phyloP scores from a whole-genome alignment of 2,113 vertebrate genomes.

The Meleagris gallopavo region DNA sequence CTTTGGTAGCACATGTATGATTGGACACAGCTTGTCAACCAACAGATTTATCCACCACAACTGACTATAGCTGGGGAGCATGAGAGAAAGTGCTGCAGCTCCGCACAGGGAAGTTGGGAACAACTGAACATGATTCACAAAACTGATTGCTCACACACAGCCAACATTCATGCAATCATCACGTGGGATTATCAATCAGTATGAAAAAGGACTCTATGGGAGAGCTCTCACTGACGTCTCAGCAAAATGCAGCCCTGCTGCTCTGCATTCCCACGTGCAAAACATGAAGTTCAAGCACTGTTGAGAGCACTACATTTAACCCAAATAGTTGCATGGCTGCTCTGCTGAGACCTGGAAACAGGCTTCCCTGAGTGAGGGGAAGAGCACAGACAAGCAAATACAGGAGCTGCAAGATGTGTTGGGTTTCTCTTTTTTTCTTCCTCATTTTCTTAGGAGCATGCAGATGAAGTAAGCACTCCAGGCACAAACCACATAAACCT shows the following conservation, averaged over 20 bases:
- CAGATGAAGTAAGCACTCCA: slow-evolving; percentile 45
- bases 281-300: background rate
- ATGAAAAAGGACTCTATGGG: background rate
- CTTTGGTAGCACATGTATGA: background rate
- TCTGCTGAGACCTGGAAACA: background rate
- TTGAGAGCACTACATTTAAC: background rate
- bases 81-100: background rate
- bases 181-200: background rate
- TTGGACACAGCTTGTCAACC: background rate
- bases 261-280: background rate
- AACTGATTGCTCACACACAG: background rate
- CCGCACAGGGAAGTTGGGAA: background rate
- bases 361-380: background rate
- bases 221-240: background rate
- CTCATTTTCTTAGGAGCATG: slow-evolving; percentile 32
- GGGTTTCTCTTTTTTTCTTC: background rate
- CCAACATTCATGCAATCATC: background rate
- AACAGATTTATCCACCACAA: background rate
- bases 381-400: background rate
- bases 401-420: background rate
- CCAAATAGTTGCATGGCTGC: background rate
- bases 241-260: background rate
- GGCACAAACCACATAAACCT: slow-evolving; percentile 14
- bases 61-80: too few relatives aligned
- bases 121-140: background rate